phyloP scores from a whole-genome alignment of 2,888 invertebrate species.

The Lobophora halterata region DNA sequence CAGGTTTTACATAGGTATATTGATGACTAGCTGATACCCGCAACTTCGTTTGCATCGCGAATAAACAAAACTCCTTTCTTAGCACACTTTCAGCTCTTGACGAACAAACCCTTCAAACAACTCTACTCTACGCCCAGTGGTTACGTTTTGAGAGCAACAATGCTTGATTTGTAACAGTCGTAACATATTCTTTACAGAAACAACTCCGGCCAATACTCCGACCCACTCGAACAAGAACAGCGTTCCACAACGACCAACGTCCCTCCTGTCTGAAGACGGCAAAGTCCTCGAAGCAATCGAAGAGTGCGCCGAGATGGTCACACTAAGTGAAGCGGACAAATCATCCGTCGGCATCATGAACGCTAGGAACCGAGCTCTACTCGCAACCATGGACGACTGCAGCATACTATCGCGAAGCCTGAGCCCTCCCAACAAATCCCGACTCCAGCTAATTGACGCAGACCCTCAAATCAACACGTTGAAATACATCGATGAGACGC shows the following conservation, averaged over 20 bases:
- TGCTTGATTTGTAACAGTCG: not conserved
- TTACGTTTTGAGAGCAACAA: no score
- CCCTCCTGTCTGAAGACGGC: slow-evolving; percentile 82
- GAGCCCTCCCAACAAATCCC: slow-evolving; percentile 69
- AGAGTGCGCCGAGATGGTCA: slow-evolving; percentile 85
- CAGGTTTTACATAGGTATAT: no score
- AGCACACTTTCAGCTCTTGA: no score
- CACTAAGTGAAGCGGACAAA: slow-evolving; percentile 79
- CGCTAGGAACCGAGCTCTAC: slow-evolving; percentile 72
- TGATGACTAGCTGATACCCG: no score
- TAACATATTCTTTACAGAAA: slow-evolving; percentile 53
- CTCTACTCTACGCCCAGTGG: no score
- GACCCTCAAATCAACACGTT: slow-evolving; percentile 80
- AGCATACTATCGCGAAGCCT: slow-evolving; percentile 71
- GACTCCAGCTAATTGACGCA: slow-evolving; percentile 67
- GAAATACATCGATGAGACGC: slow-evolving; percentile 82
- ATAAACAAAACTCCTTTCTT: no score
- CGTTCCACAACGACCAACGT: slow-evolving; percentile 78
- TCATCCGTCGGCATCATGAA: slow-evolving; percentile 66
- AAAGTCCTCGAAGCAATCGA: slow-evolving; percentile 84
- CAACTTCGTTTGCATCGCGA: no score
- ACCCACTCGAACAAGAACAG: slow-evolving; percentile 60
- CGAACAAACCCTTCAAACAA: no score
- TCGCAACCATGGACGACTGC: slow-evolving; percentile 79
- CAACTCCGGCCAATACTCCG: slow-evolving; percentile 72